A percentile compares a stretch with the other conserved stretches of the same genome.
Conservation (phyloP, 2,797 vertebrate species). For the Pristis pectinata region DNA sequence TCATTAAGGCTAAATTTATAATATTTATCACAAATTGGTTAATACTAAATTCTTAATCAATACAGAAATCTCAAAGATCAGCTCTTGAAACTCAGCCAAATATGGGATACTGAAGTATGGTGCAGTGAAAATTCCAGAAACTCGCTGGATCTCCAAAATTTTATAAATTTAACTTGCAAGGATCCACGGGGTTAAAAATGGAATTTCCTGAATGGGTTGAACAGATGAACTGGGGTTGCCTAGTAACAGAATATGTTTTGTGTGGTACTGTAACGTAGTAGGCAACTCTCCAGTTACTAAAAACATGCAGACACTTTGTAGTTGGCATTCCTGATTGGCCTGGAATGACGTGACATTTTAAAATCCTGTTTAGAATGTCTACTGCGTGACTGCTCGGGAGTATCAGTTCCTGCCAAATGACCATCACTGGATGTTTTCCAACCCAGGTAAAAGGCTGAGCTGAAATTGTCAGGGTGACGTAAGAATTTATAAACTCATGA, state of each 20-base stretch:
- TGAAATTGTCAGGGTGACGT: conserved; percentile 2
- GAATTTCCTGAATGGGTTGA: conserved; percentile 33
- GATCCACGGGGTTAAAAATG: conserved; percentile 23
- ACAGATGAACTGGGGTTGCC: conserved; percentile 30
- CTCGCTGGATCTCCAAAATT: background rate
- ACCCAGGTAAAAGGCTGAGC: conserved; percentile 16
- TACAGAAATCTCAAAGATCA: background rate
- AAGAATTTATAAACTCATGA: background rate
- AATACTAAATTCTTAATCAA: background rate
- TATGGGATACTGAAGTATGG: background rate
- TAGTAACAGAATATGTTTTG: conserved; percentile 29
- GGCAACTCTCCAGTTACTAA: conserved; percentile 31
- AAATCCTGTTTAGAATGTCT: conserved; percentile 32
- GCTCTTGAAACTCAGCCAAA: background rate
- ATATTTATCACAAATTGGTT: background rate
- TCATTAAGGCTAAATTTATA: background rate
- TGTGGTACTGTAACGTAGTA: conserved; percentile 26
- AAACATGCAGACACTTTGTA: conserved; percentile 28
- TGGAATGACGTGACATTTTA: conserved; percentile 34
- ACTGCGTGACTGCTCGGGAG: conserved; percentile 22
- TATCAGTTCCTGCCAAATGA: conserved; percentile 25
- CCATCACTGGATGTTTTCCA: conserved; percentile 25
- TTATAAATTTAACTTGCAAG: too few species aligned
- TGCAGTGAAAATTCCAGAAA: background rate
- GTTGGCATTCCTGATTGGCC: conserved; percentile 32